Conservation (phyloP, 2,113 vertebrate genomes). For the Tricholaema leucomelas region DNA sequence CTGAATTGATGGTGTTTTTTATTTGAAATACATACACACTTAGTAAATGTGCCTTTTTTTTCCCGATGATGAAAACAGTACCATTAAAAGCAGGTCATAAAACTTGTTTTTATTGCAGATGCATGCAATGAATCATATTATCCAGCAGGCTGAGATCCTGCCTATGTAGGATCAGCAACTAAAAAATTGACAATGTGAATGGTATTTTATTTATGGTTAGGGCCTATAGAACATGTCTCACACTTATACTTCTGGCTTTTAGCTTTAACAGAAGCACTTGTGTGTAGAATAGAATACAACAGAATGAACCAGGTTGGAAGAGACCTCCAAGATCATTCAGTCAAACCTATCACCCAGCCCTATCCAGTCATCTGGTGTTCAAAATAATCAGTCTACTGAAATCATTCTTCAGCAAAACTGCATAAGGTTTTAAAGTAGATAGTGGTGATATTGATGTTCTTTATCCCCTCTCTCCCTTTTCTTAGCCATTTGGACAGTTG, state of each 20-base stretch:
- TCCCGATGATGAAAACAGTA: neutral
- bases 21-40: neutral
- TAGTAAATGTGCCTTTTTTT: neutral
- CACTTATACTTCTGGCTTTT: neutral
- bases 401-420: neutral
- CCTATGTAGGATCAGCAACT: neutral
- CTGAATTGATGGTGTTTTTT: neutral
- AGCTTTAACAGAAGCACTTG: neutral
- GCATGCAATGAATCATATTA: neutral
- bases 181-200: neutral
- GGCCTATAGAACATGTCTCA: neutral
- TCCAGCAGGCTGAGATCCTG: neutral
- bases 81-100: neutral
- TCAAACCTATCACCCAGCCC: no score
- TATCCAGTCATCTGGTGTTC: neutral
- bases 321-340: no score
- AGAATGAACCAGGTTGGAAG: no score
- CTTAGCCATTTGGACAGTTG: neutral
- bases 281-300: no score
- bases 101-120: neutral
- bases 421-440: neutral
- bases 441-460: neutral
- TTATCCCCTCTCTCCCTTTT: neutral
- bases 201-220: neutral
- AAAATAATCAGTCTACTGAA: neutral